phyloP scores from a whole-genome alignment of 2,888 invertebrate species.

The Eristalinus aeneus region DNA sequence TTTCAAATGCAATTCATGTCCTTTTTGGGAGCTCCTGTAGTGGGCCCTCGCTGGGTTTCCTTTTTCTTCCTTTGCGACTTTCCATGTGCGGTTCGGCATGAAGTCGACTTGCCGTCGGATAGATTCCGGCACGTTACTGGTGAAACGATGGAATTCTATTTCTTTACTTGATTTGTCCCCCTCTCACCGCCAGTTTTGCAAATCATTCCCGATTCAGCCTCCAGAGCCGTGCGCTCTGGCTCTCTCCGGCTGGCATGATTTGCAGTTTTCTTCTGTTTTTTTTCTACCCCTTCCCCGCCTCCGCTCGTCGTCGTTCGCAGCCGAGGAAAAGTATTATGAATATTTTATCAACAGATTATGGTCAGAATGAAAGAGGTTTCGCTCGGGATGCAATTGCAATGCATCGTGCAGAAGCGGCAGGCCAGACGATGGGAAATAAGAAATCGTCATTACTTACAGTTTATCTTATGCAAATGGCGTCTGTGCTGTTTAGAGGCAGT shows the following conservation, averaged over 20 bases:
- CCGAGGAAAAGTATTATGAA: conserved; percentile 45
- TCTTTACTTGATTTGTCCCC: conserved; percentile 4
- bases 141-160: conserved; percentile 40
- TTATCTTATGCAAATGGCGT: neutral
- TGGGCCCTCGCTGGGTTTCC: neutral
- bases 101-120: neutral
- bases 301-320: neutral
- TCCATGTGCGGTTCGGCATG: conserved; percentile 16
- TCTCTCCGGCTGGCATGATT: neutral
- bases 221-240: neutral
- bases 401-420: neutral
- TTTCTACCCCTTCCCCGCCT: neutral
- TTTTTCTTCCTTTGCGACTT: neutral
- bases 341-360: conserved; percentile 57
- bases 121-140: conserved; percentile 35
- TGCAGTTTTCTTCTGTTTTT: conserved; percentile 1
- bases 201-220: conserved; percentile 27
- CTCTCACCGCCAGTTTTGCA: neutral
- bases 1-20: conserved; percentile 68
- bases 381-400: neutral
- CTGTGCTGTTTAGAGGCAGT: neutral
- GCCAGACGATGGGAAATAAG: neutral
- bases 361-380: neutral
- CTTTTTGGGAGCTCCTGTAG: conserved; percentile 44
- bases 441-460: neutral